phyloP scores from a whole-genome alignment of 2,113 vertebrate genomes.

The Gobiocypris rarus region DNA sequence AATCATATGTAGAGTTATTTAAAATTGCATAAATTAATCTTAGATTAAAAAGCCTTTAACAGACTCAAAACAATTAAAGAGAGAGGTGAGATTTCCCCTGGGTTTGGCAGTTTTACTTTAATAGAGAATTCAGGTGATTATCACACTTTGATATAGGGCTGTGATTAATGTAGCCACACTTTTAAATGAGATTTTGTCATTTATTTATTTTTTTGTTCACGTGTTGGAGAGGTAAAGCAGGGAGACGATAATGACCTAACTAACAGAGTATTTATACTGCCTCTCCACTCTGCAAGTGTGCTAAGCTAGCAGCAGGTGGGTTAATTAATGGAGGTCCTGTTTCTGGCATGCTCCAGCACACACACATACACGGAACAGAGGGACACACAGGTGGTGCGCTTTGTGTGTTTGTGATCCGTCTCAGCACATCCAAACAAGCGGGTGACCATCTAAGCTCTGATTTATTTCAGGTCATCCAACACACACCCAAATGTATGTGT shows the following conservation, averaged over 20 bases:
- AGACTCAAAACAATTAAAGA: constrained; percentile 99
- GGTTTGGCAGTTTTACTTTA: constrained; percentile 93
- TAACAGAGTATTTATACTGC: constrained; percentile 71
- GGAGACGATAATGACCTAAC: constrained; percentile 85
- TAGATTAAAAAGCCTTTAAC: constrained; percentile 99
- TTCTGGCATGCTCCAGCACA: constrained; percentile 40
- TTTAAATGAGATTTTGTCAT: constrained; percentile 86
- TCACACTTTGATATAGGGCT: constrained; percentile 89
- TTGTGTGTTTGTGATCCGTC: constrained; percentile 41
- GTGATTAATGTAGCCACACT: constrained; percentile 97
- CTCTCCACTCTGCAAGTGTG: constrained; percentile 60
- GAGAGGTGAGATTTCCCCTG: constrained; percentile 97
- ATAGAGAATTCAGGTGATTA: constrained; percentile 97
- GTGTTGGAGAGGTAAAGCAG: constrained; percentile 80
- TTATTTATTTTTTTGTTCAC: constrained; percentile 57
- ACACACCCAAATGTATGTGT: constrained; percentile 24
- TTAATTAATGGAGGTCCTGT: constrained; percentile 67
- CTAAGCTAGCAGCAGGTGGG: constrained; percentile 62
- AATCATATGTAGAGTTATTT: constrained; percentile 99
- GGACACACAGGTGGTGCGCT: constrained; percentile 49
- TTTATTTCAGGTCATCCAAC: constrained; percentile 50
- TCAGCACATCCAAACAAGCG: constrained; percentile 44
- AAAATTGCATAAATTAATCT: constrained; percentile 99
- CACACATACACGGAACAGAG: constrained; percentile 41
- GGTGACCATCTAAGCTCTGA: constrained; percentile 49